Conservation (phyloP, 2,888 invertebrate genomes). For the Nebria brevicollis region DNA sequence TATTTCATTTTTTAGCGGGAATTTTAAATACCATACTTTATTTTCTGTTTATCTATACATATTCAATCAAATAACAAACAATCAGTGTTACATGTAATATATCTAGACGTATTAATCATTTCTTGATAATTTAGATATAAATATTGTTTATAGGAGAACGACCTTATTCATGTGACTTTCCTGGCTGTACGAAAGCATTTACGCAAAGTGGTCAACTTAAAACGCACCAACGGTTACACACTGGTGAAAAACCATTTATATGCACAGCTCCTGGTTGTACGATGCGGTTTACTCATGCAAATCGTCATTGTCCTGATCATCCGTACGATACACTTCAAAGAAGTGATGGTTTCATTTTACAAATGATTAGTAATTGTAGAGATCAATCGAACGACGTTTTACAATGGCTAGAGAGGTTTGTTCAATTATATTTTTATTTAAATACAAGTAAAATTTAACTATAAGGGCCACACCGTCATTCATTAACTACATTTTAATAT, state of each 20-base stretch:
- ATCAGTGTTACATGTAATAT: constrained; percentile 12
- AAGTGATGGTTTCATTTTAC: constrained; percentile 60
- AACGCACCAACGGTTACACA: constrained; percentile 80
- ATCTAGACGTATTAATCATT: constrained; percentile 48
- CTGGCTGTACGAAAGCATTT: constrained; percentile 76
- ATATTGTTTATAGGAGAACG: constrained; percentile 68
- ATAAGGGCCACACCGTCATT: no score
- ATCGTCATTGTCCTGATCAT: constrained; percentile 78
- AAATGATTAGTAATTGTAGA: constrained; percentile 63
- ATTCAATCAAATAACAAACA: not conserved
- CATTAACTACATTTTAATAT: no score
- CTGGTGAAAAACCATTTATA: constrained; percentile 80
- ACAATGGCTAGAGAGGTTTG: constrained; percentile 66
- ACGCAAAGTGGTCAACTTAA: constrained; percentile 82
- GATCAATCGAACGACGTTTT: constrained; percentile 66
- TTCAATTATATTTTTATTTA: not conserved
- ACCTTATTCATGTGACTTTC: constrained; percentile 79
- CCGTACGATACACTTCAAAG: constrained; percentile 67
- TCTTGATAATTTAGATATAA: no score
- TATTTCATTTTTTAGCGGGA: constrained; percentile 24
- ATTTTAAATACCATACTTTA: constrained; percentile 9
- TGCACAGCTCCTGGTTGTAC: constrained; percentile 73
- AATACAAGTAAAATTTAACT: no score
- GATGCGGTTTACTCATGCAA: constrained; percentile 79
- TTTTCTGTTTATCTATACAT: not conserved